These are phyloP conservation scores for Scyliorhinus canicula DNA, from an alignment of 2,797 vertebrate genomes.

Conservation along the genomic window DNA sequence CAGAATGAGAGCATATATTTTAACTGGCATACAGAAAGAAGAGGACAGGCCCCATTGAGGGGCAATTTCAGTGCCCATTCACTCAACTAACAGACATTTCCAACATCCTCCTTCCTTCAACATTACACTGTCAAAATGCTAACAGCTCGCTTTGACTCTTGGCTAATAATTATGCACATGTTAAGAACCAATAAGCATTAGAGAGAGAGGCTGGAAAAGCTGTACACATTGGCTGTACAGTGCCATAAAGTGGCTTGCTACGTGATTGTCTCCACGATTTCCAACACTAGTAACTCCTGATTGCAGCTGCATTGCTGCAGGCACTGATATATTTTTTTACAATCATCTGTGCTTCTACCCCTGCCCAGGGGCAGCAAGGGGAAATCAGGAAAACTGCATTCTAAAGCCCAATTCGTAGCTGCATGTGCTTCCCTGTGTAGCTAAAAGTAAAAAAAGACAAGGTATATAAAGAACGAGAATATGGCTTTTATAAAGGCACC, in stretches of 20 bases:
- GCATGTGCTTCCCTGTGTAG: not conserved
- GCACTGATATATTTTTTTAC: not conserved
- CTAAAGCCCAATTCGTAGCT: not conserved
- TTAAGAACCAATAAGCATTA: not conserved
- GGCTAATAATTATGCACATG: not conserved
- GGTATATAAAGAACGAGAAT: not conserved
- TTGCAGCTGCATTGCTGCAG: conserved; percentile 3
- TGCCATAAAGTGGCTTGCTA: not conserved
- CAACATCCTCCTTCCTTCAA: conserved; percentile 1
- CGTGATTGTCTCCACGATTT: conserved; percentile 27
- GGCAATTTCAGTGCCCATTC: not conserved
- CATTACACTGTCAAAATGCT: not conserved
- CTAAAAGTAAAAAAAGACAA: not conserved
- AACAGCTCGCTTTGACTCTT: not conserved
- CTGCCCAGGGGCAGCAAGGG: not conserved
- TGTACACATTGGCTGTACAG: not conserved
- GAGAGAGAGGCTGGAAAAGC: not conserved
- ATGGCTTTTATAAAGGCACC: not conserved
- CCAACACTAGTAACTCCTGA: not conserved
- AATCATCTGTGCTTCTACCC: not conserved
- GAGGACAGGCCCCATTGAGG: not conserved
- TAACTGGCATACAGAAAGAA: not conserved
- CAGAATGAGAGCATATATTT: not conserved
- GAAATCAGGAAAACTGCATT: not conserved
- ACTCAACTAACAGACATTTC: not conserved